Percentiles rank a stretch among this genome's conserved stretches.
Evolutionary conservation across 2,113 vertebrate genomes (phyloP).

Genomic region (Ciconia boyciana): DNA sequence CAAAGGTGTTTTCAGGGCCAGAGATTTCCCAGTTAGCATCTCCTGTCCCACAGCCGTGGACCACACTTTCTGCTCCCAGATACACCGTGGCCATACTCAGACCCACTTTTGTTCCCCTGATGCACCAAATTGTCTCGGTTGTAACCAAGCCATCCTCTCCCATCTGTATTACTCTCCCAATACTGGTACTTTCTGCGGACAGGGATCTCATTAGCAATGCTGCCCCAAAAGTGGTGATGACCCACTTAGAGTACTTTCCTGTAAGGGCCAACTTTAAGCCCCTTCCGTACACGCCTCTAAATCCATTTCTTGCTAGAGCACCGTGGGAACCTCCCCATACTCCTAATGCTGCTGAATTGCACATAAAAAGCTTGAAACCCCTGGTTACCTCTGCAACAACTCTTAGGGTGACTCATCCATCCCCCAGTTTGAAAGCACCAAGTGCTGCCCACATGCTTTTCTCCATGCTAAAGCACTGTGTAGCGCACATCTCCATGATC

Average conservation of each 20-base stretch:
- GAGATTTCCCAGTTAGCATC: neutral
- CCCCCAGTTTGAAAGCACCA: neutral
- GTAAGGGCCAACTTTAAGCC: neutral
- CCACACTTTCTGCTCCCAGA: neutral
- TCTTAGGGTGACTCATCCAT: neutral
- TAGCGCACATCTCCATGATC: neutral
- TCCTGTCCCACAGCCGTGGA: neutral
- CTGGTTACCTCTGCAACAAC: neutral
- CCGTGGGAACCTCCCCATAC: accelerated
- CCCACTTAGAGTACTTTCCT: neutral
- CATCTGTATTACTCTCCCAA: neutral
- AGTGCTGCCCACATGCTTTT: neutral
- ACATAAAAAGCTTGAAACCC: neutral
- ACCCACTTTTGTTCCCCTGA: neutral
- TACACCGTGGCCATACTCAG: accelerated
- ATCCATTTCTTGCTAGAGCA: neutral
- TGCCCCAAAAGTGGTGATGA: neutral
- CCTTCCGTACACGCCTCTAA: neutral
- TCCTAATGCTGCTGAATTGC: neutral
- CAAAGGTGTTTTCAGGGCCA: neutral
- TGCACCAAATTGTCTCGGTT: accelerated
- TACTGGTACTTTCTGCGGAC: neutral
- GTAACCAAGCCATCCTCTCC: neutral
- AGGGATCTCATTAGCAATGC: neutral
- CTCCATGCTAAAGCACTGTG: neutral